A percentile compares a stretch with the other conserved stretches of the same genome.
phyloP scores from a whole-genome alignment of 2,888 invertebrate genomes.

The Andricus quercusramuli region DNA sequence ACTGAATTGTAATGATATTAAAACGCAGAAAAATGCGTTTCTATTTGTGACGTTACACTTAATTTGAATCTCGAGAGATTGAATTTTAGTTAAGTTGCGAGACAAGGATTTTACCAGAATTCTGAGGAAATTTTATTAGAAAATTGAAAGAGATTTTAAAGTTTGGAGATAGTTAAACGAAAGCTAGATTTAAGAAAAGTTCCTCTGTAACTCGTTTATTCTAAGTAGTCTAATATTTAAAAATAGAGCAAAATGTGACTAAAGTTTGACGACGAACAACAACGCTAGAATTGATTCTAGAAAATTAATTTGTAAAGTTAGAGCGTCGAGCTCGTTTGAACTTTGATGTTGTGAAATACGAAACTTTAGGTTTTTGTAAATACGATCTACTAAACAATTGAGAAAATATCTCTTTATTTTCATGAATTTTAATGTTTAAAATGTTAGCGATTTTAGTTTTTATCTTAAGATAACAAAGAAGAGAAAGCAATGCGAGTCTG shows the following conservation, averaged over 20 bases:
- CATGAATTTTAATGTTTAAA: not conserved
- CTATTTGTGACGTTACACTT: not conserved
- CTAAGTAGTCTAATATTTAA: slow-evolving; percentile 9
- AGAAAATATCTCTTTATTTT: slow-evolving; percentile 26
- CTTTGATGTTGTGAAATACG: slow-evolving; percentile 4
- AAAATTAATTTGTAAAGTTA: not conserved
- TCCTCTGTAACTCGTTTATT: not conserved
- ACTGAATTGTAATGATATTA: slow-evolving; percentile 37
- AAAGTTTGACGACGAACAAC: not conserved
- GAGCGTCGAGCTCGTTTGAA: slow-evolving; percentile 23
- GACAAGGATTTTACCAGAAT: not conserved
- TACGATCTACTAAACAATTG: slow-evolving; percentile 14
- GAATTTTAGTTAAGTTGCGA: not conserved
- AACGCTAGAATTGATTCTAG: not conserved
- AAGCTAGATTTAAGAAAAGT: not conserved
- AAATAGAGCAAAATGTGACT: not conserved
- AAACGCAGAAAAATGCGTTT: not conserved
- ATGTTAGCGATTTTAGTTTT: slow-evolving; percentile 8
- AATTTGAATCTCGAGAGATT: not conserved
- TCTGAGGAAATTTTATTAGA: not conserved
- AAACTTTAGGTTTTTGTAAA: slow-evolving; percentile 26
- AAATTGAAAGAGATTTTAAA: not conserved
- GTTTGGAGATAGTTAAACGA: not conserved
- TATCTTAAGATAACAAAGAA: slow-evolving; percentile 17
- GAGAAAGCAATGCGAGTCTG: slow-evolving; percentile 13